Conservation (phyloP, 1,140 invertebrate species). For the Zelostemma sp. region DNA sequence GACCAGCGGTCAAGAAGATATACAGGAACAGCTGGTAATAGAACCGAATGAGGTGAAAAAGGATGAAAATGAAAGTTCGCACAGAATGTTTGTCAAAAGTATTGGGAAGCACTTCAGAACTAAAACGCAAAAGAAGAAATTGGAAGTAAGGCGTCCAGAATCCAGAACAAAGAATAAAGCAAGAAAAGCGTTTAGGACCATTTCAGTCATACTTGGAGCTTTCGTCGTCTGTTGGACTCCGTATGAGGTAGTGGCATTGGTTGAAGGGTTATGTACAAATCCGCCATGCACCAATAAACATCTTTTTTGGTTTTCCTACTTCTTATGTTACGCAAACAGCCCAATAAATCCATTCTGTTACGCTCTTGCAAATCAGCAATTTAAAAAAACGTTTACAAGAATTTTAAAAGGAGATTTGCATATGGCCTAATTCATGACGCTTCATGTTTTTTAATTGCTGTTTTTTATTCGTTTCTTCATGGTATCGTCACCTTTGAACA, state of each 20-base stretch:
- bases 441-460: no score
- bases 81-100: slow-evolving; percentile 82
- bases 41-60: slow-evolving; percentile 26
- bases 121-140: slow-evolving; percentile 79
- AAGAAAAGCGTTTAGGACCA: slow-evolving; percentile 97
- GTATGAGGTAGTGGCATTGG: slow-evolving; percentile 95
- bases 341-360: slow-evolving; percentile 99
- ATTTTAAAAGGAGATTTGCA: slow-evolving; percentile 93
- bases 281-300: slow-evolving; percentile 92
- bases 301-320: slow-evolving; percentile 98
- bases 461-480: no score
- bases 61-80: slow-evolving; percentile 56
- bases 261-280: slow-evolving; percentile 94
- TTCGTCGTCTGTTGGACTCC: slow-evolving; percentile 99
- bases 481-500: no score
- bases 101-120: slow-evolving; percentile 86
- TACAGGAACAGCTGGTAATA: slow-evolving; percentile 53
- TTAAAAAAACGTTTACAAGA: slow-evolving; percentile 98
- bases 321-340: slow-evolving; percentile 98
- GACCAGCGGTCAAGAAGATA: slow-evolving; percentile 44
- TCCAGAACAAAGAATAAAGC: slow-evolving; percentile 99
- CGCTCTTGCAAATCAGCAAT: slow-evolving; percentile 98
- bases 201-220: slow-evolving; percentile 99
- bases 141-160: slow-evolving; percentile 83
- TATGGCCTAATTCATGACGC: slow-evolving; percentile 86